Evolutionary conservation across 2,888 invertebrate species (phyloP).

Genomic region (Pammene fasciana): DNA sequence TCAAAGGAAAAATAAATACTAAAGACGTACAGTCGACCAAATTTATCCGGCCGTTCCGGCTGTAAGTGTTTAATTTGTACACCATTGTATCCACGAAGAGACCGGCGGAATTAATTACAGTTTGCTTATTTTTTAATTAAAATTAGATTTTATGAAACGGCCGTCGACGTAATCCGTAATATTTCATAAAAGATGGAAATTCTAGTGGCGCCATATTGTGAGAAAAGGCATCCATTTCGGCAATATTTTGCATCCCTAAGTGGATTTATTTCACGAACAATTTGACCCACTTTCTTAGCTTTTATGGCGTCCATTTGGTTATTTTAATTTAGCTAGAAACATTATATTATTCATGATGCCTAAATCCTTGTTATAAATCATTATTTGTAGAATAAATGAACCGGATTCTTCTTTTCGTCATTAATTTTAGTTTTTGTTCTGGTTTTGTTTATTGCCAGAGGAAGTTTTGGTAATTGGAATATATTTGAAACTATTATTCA

Average conservation of each 20-base stretch:
- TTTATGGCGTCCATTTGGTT: slow-evolving; percentile 54
- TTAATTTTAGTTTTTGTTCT: slow-evolving; percentile 25
- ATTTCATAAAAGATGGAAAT: slow-evolving; percentile 81
- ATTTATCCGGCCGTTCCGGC: slow-evolving; percentile 59
- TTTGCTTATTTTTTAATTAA: slow-evolving; percentile 81
- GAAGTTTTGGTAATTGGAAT: slow-evolving; percentile 20
- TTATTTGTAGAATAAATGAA: slow-evolving; percentile 49
- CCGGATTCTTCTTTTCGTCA: slow-evolving; percentile 34
- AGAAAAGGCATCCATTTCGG: slow-evolving; percentile 75
- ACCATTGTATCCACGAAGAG: slow-evolving; percentile 66
- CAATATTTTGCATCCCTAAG: slow-evolving; percentile 76
- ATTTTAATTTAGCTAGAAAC: slow-evolving; percentile 54
- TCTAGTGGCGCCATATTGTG: slow-evolving; percentile 80
- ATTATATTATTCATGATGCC: slow-evolving; percentile 50
- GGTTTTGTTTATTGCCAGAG: slow-evolving; percentile 1
- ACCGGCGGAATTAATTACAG: slow-evolving; percentile 73
- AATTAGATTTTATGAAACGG: slow-evolving; percentile 76
- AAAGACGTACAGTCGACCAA: slow-evolving; percentile 54
- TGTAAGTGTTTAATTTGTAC: slow-evolving; percentile 69
- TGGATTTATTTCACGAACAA: slow-evolving; percentile 71
- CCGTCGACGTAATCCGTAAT: slow-evolving; percentile 74
- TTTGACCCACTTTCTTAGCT: slow-evolving; percentile 65
- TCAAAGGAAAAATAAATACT: slow-evolving; percentile 60
- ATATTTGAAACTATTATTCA: slow-evolving; percentile 17
- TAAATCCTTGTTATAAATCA: slow-evolving; percentile 38